Percentiles rank a stretch among this genome's conserved stretches.
phyloP scores from a whole-genome alignment of 2,797 vertebrate genomes.

The Pempheris klunzingeri region DNA sequence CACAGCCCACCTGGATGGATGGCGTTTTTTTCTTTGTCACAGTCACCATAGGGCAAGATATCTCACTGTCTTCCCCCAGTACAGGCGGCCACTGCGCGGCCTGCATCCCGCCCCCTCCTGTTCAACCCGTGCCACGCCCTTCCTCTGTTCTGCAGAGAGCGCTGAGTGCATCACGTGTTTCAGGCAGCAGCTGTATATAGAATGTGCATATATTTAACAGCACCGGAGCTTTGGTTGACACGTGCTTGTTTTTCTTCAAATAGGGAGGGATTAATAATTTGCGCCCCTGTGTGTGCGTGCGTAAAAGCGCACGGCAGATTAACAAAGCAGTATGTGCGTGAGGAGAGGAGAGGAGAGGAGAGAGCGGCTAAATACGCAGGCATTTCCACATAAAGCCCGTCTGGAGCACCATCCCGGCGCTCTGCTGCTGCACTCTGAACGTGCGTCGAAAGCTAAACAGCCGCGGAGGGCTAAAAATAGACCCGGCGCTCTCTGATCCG shows the following conservation, averaged over 20 bases:
- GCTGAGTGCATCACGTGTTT: conserved; percentile 59
- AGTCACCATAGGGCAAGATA: conserved; percentile 49
- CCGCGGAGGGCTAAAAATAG: conserved; percentile 85
- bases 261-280: conserved; percentile 47
- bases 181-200: conserved; percentile 74
- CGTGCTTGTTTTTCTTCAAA: conserved; percentile 60
- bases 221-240: conserved; percentile 64
- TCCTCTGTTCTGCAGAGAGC: conserved; percentile 67
- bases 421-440: conserved; percentile 83
- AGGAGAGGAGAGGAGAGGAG: conserved; percentile 23
- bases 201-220: conserved; percentile 62
- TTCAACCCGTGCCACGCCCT: conserved; percentile 74
- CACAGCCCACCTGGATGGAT: conserved; percentile 43
- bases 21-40: conserved; percentile 50
- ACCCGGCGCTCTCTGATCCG: conserved; percentile 73
- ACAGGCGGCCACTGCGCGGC: conserved; percentile 48
- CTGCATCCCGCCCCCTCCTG: conserved; percentile 59
- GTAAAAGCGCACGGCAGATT: conserved; percentile 59
- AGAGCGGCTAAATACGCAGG: conserved; percentile 47
- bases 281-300: conserved; percentile 33
- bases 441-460: conserved; percentile 87
- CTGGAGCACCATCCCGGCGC: conserved; percentile 79
- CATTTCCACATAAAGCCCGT: conserved; percentile 67
- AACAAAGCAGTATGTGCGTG: conserved; percentile 37
- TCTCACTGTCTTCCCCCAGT: conserved; percentile 72